Percentiles rank a stretch among this genome's conserved stretches.
Conservation (phyloP, 2,797 vertebrate genomes). For the Takifugu rubripes region DNA sequence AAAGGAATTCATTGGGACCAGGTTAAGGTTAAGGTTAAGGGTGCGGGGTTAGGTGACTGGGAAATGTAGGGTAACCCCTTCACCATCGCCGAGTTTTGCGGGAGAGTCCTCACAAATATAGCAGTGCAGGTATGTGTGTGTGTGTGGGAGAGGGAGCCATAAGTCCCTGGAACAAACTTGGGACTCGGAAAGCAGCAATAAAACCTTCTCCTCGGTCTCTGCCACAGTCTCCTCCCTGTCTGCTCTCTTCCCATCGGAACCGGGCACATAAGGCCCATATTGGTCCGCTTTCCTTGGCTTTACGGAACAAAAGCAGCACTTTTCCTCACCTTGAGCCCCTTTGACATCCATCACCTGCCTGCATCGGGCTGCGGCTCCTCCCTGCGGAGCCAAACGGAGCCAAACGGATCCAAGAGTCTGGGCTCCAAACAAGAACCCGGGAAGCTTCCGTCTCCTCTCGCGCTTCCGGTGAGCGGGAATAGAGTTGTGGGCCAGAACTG, state of each 20-base stretch:
- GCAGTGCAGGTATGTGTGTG: neutral
- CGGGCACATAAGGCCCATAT: neutral
- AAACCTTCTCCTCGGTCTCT: neutral
- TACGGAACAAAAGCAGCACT: no score
- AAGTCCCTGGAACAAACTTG: conserved; percentile 9
- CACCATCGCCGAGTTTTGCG: no score
- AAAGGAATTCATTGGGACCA: no score
- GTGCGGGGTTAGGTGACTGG: no score
- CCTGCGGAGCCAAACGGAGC: conserved; percentile 6
- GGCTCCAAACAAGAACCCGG: no score
- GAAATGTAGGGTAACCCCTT: no score
- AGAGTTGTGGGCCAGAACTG: no score
- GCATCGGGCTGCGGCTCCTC: conserved; percentile 51
- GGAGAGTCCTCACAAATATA: no score
- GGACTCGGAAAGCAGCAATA: conserved; percentile 19
- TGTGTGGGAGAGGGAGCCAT: neutral
- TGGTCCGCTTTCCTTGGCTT: neutral
- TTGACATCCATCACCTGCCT: conserved; percentile 60
- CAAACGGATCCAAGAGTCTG: neutral
- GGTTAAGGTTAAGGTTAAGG: no score
- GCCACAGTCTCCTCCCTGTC: neutral
- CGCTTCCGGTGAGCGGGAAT: no score
- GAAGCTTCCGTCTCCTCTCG: no score
- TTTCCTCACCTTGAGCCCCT: conserved; percentile 42
- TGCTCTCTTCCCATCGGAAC: neutral